Conservation (phyloP, 2,888 invertebrate species). For the Synanthedon tipuliformis region DNA sequence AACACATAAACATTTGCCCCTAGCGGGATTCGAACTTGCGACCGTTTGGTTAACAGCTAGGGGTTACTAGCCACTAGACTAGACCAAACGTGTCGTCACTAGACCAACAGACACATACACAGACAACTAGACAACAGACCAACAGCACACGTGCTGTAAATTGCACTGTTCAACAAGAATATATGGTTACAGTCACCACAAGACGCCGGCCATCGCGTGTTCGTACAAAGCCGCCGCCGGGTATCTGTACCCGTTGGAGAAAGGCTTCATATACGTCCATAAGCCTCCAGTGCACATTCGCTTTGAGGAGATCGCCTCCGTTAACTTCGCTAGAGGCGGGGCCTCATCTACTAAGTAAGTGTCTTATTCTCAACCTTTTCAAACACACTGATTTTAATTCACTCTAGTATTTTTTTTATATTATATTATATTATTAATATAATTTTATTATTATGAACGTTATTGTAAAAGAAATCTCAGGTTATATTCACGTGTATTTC, state of each 20-base stretch:
- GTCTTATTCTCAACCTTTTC: not conserved
- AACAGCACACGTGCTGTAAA: no score
- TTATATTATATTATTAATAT: no score
- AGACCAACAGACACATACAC: no score
- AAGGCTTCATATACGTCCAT: conserved; percentile 98
- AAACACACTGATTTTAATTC: no score
- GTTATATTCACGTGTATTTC: not conserved
- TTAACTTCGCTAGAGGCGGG: conserved; percentile 95
- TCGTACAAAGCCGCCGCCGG: conserved; percentile 99
- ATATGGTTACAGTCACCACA: conserved; percentile 77
- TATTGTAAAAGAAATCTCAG: not conserved
- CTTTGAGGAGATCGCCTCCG: conserved; percentile 94
- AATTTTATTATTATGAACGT: not conserved
- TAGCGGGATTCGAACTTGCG: no score
- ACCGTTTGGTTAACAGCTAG: no score
- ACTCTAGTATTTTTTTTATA: no score
- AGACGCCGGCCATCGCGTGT: conserved; percentile 91
- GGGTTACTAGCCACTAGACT: no score
- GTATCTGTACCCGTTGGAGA: conserved; percentile 94
- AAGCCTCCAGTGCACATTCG: conserved; percentile 98
- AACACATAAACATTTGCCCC: no score
- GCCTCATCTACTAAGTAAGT: conserved; percentile 72
- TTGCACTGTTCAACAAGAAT: no score
- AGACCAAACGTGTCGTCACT: no score
- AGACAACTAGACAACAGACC: no score